Evolutionary conservation across 2,888 invertebrate species (phyloP).

Genomic region (Altica lythri): DNA sequence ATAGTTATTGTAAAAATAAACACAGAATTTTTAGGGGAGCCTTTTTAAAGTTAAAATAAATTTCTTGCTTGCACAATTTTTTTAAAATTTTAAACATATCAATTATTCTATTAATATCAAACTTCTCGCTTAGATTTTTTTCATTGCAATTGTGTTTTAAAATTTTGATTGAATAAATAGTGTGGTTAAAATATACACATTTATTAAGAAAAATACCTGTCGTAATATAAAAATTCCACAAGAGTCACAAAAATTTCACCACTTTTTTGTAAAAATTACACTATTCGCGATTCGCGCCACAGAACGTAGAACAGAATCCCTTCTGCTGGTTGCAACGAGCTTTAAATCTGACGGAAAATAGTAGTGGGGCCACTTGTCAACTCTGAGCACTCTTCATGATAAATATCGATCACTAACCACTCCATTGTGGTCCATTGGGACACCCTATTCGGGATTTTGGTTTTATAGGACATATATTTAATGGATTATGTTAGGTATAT

Average conservation of each 20-base stretch:
- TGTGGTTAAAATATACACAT: too few relatives aligned
- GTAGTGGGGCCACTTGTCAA: slow-evolving; percentile 34
- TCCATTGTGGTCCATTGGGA: slow-evolving; percentile 19
- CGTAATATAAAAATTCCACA: neutral
- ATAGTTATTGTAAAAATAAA: too few relatives aligned
- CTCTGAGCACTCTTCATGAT: slow-evolving; percentile 27
- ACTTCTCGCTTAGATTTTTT: too few relatives aligned
- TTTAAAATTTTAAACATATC: too few relatives aligned
- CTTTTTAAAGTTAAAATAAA: too few relatives aligned
- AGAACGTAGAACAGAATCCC: slow-evolving; percentile 36
- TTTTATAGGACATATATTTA: neutral
- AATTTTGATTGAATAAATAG: too few relatives aligned
- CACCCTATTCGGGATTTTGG: slow-evolving; percentile 20
- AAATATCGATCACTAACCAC: slow-evolving; percentile 42
- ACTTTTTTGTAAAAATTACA: neutral
- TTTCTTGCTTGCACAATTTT: too few relatives aligned
- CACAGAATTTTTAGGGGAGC: too few relatives aligned
- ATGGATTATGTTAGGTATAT: too few relatives aligned
- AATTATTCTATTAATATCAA: too few relatives aligned
- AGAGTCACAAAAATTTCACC: neutral
- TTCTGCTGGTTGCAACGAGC: slow-evolving; percentile 31
- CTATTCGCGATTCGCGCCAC: slow-evolving; percentile 21
- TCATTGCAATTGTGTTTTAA: too few relatives aligned
- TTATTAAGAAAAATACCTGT: neutral
- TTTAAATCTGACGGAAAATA: slow-evolving; percentile 39